Base-by-base conservation (phyloP, 2,888 invertebrate genomes). In the Melangyna quadrimaculata region DNA sequence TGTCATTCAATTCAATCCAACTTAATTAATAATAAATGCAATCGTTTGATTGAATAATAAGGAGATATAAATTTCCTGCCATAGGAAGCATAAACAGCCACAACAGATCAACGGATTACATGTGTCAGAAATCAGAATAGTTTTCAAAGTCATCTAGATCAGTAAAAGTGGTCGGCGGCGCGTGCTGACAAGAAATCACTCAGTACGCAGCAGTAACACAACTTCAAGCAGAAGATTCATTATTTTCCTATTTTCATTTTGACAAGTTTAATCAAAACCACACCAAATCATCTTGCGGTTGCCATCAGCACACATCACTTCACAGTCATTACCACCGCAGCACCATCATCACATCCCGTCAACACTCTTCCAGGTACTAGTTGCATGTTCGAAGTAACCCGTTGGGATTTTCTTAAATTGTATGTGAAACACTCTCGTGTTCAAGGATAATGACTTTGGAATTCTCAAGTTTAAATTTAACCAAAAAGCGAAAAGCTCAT, bases 361-460 rank as follows among this genome's bases (percentile, higher is more conserved):
- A 70, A 24, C 78, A 72, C 73, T 37, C 37, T 51, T 48, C 3
- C 17, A 27, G 3, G 57, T 27, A 81, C 77, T 27, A 67, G 81
- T 81, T 77, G 77, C 75, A 75, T 40, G 65, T 19, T 40, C 29
- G 24, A 29, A 65, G 77, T 77, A 43, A 55, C 77, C 81, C 71
- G 32, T 40, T 35, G 65, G 78, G 71, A 71, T 43, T 27, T 75
- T 48, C 53, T 48, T 17, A 51, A 27, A 61, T 45, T 43, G 40
- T 14, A 59, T 37, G n/a, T 8, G 7, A 29, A 40, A 65, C 45
- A 65, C 35, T 48, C 17, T 65, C 51, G 24, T 67, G 43, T 78
- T 78, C 77, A 67, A 73, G 82, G 72, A 78, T 82, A 82, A 82
- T 83, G 82, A 83, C 78, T 72, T 78, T 63, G 69, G 78, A 80